Percentiles rank a stretch among this genome's conserved stretches.
phyloP scores from a whole-genome alignment of 1,140 invertebrate genomes.

The Melipona quadrifasciata region DNA sequence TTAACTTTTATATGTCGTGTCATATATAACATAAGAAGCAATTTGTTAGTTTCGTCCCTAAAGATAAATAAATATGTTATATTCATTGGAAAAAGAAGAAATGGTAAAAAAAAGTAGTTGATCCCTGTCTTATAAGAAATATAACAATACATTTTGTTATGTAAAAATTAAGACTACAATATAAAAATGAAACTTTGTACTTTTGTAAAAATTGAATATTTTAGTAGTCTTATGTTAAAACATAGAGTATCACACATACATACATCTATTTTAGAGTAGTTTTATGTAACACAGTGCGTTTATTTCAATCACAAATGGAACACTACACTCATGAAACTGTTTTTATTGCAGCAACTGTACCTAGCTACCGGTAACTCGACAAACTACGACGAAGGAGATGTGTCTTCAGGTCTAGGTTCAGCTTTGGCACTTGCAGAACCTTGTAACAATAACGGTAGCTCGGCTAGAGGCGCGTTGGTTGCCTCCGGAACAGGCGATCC shows the following conservation, averaged over 20 bases:
- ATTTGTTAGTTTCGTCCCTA: neutral
- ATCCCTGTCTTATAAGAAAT: neutral
- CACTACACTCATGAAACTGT: neutral
- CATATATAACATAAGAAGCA: neutral
- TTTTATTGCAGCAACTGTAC: constrained; percentile 86
- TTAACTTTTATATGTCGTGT: neutral
- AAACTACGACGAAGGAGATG: constrained; percentile 82
- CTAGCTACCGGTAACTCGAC: constrained; percentile 86
- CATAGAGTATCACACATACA: too few relatives aligned
- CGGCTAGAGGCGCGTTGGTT: constrained; percentile 72
- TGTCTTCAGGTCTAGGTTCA: constrained; percentile 76
- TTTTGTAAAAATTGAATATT: neutral
- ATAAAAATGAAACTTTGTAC: neutral
- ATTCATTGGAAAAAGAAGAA: too few relatives aligned
- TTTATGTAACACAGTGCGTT: neutral
- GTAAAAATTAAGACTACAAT: neutral
- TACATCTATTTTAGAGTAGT: too few relatives aligned
- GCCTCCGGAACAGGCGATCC: constrained; percentile 77
- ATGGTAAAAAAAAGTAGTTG: neutral
- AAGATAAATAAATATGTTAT: too few relatives aligned
- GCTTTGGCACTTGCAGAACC: constrained; percentile 78
- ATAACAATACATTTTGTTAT: neutral
- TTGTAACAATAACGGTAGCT: constrained; percentile 76
- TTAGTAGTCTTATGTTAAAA: neutral
- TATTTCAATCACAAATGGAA: neutral